Base-by-base conservation (phyloP, 2,888 invertebrate species). In the Tryphoninae sp. region DNA sequence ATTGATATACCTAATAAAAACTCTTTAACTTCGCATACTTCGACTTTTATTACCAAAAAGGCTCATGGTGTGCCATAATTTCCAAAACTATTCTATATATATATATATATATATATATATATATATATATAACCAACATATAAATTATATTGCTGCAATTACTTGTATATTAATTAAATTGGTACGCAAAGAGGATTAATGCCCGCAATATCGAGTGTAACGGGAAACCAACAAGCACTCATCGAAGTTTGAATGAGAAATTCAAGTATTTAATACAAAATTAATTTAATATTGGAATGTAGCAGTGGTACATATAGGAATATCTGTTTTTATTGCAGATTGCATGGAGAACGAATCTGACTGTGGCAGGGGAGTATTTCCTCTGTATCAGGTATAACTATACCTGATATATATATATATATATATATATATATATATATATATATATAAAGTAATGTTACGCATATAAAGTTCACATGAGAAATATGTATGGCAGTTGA, bases 241-340 rank as follows among this genome's bases (percentile, higher is more conserved):
- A 51, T 19, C 55, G 26, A 16, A 49, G 16, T n/a, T n/a, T 42
- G 62, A 69, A 64, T 53, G 42, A 45, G n/a, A 72, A 53, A 45
- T 65, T 67, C 13, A 69, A 59, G 59, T 71, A 53, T 49, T 75
- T 74, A 16, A 55, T 64, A 40, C 19, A 2, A 61, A 65, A 80
- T 72, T 72, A n/a, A 76, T 68, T 45, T 62, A 72, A 76, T 62
- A 76, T 68, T 72, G 7, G 33, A 72, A 67, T 33, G 55, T 16
- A 45, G 33, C 9, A 9, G 23, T 9, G 4, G 2, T 22, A 16
- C 22, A 51, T 9, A 22, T 1, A 42, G 13, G 22, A 9, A 59
- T 59, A 71, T 59, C 33, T 64, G 40, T 42, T 64, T 74, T 78
- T 76, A 76, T 74, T 67, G 65, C 75, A 40, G 23, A 72, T 67